Conservation (phyloP, 1,140 invertebrate species). For the Lucilia sericata region DNA sequence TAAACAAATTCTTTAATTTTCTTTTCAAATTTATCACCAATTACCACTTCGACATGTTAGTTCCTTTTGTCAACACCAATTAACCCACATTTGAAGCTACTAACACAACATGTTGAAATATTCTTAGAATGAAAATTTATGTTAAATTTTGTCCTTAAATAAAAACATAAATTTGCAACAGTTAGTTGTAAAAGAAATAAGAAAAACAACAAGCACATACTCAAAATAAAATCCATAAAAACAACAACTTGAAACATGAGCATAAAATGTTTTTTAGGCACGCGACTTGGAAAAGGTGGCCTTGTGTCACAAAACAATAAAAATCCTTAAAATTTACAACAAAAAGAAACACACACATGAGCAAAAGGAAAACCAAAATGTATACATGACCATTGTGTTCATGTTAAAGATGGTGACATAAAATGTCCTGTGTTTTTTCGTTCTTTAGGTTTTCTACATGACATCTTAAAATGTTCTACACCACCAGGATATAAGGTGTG, state of each 20-base stretch:
- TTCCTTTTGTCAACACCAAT: too few relatives aligned
- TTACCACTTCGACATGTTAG: too few relatives aligned
- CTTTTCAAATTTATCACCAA: too few relatives aligned
- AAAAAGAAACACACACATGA: background rate
- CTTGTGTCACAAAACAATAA: slow-evolving; percentile 24
- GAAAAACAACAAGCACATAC: background rate
- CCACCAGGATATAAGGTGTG: background rate
- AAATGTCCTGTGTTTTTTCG: background rate
- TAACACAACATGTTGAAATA: background rate
- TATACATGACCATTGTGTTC: background rate
- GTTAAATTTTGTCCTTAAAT: slow-evolving; percentile 3
- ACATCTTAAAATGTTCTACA: background rate
- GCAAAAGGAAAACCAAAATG: background rate
- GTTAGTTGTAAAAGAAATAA: background rate
- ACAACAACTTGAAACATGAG: background rate
- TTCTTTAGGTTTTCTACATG: background rate
- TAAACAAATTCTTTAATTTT: too few relatives aligned
- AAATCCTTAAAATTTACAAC: background rate
- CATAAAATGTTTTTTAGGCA: slow-evolving; percentile 19
- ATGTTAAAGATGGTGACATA: background rate
- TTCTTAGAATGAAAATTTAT: background rate
- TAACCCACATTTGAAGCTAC: background rate
- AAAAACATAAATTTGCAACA: slow-evolving; percentile 11
- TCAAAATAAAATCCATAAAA: slow-evolving; percentile 1
- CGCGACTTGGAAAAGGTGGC: background rate